Base-by-base conservation (phyloP, 2,888 invertebrate genomes). In the Nineta flava region DNA sequence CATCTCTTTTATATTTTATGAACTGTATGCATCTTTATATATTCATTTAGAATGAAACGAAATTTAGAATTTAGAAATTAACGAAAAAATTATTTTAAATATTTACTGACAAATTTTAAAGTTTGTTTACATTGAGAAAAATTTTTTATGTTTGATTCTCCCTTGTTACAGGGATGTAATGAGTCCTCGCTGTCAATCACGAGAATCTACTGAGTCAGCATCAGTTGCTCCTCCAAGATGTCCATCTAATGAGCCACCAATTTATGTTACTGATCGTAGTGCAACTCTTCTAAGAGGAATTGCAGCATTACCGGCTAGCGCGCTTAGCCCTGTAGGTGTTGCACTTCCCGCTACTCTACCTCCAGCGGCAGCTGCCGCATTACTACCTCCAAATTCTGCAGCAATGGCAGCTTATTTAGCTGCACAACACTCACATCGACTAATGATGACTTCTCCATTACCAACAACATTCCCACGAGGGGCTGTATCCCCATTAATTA, bases 391-490 rank as follows among this genome's bases (percentile, higher is more conserved):
- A 31, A 86, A 86, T 65, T 83, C 85, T 4, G 86, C 86, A 2
- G 85, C 85, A 2, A 84, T 87, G 72, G 86, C 86, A 19, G 87
- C 86, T 6, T 86, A 86, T 63, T 73, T 86, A 50, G 81, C 80
- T 1, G 74, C 72, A 21, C 81, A 81, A 50, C 79, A 79, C 57
- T 84, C 85, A 57, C 83, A 86, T 65, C 77, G 85, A 51, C 66
- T 81, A 47, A 75, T 87, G 55, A 76, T 87, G 63, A 81, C 83
- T 2, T 75, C 74, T 42, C 76, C 75, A 9, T 62, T 72, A 48
- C 74, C 72, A 40, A 59, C 65, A 13, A 60, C 62, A 26, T 66
- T 61, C 56, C 58, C 59, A 26, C 65, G 74, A 41, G 70, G 73
- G n/a, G 68, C 74, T 5, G 71, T 73, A 57, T 84, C 87, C 53